These are phyloP conservation scores for Octodonta nipae DNA, from an alignment of 2,888 invertebrate species.

Conservation along the genomic window DNA sequence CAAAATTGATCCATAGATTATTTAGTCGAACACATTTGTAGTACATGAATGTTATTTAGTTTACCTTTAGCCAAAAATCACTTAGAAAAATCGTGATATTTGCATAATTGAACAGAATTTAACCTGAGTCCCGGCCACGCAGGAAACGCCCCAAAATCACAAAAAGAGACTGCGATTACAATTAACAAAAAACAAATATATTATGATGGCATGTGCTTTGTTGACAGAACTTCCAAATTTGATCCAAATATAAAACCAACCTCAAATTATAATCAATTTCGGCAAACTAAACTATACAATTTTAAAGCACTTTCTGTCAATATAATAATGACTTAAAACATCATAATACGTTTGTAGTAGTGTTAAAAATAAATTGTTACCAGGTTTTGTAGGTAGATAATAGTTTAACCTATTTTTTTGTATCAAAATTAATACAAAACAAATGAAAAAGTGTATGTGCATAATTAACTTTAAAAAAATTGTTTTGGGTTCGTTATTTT, in stretches of 20 bases:
- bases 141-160: constrained; percentile 25
- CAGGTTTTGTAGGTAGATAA: constrained; percentile 32
- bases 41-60: too few relatives aligned
- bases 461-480: not conserved
- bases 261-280: too few relatives aligned
- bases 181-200: constrained; percentile 37
- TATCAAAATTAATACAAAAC: constrained; percentile 21
- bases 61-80: too few relatives aligned
- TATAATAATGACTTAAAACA: too few relatives aligned
- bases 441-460: constrained; percentile 13
- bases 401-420: constrained; percentile 35
- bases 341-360: constrained; percentile 35
- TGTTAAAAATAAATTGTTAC: constrained; percentile 29
- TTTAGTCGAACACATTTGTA: too few relatives aligned
- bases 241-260: too few relatives aligned
- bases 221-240: too few relatives aligned
- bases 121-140: constrained; percentile 24
- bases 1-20: too few relatives aligned
- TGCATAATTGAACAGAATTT: too few relatives aligned
- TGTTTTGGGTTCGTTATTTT: constrained; percentile 13
- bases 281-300: too few relatives aligned
- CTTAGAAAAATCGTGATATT: too few relatives aligned
- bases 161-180: constrained; percentile 40
- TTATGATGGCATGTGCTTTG: constrained; percentile 33
- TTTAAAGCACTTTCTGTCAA: too few relatives aligned